phyloP scores from a whole-genome alignment of 2,888 invertebrate species.

The Choreutis nemorana region DNA sequence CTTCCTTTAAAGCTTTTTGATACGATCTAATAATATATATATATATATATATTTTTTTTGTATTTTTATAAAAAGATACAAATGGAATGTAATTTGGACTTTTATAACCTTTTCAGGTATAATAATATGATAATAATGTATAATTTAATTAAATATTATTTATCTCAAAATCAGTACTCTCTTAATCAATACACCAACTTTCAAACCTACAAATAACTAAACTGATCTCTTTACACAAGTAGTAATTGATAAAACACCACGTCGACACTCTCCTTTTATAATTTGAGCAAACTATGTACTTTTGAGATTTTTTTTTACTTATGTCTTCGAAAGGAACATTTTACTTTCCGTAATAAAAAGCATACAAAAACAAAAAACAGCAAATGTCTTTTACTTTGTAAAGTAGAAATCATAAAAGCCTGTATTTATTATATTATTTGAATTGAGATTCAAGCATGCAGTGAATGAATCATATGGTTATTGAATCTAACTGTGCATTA shows the following conservation, averaged over 20 bases:
- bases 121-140: slow-evolving; percentile 34
- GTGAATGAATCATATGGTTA: too few species aligned
- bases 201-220: slow-evolving; percentile 11
- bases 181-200: slow-evolving; percentile 20
- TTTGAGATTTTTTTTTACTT: too few species aligned
- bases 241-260: slow-evolving; percentile 43
- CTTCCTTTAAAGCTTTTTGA: slow-evolving; percentile 53
- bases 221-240: slow-evolving; percentile 27
- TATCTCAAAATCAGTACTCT: slow-evolving; percentile 44
- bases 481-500: too few species aligned
- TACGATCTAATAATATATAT: slow-evolving; percentile 33
- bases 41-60: slow-evolving; percentile 21
- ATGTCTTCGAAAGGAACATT: too few species aligned
- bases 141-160: slow-evolving; percentile 26
- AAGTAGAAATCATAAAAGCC: too few species aligned
- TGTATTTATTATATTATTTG: too few species aligned
- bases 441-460: too few species aligned
- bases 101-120: slow-evolving; percentile 39
- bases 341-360: too few species aligned
- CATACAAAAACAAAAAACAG: too few species aligned
- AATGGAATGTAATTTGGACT: slow-evolving; percentile 63
- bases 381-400: too few species aligned
- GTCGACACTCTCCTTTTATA: too few species aligned
- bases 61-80: slow-evolving; percentile 52
- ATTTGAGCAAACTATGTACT: too few species aligned